Percentiles rank a stretch among this genome's conserved stretches.
These are phyloP conservation scores for Xanthia togata DNA, from an alignment of 2,888 invertebrate genomes.

Conservation along the genomic window DNA sequence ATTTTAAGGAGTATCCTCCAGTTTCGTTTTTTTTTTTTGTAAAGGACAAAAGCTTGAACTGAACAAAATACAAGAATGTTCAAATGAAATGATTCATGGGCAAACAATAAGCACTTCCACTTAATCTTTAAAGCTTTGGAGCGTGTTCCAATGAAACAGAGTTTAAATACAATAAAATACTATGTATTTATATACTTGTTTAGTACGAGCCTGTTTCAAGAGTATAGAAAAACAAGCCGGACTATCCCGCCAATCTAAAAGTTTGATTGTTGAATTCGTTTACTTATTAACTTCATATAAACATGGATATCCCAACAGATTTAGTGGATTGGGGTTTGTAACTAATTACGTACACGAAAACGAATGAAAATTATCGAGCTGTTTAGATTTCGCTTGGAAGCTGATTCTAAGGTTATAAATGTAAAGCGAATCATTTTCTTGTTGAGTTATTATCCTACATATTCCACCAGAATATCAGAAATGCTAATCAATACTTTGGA, in stretches of 20 bases:
- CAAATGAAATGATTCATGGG: constrained; percentile 26
- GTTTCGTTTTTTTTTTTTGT: constrained; percentile 28
- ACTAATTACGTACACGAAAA: not conserved
- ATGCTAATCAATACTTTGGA: not conserved
- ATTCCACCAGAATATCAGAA: not conserved
- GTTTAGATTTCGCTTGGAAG: not conserved
- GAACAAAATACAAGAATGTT: constrained; percentile 29
- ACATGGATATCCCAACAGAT: not conserved
- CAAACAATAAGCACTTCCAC: constrained; percentile 36
- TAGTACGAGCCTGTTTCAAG: constrained; percentile 28
- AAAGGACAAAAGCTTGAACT: constrained; percentile 18
- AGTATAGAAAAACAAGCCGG: constrained; percentile 20
- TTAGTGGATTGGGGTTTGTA: not conserved
- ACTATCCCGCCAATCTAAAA: constrained; percentile 29
- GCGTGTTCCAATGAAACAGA: constrained; percentile 41
- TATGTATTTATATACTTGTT: constrained; percentile 52
- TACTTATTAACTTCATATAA: not conserved
- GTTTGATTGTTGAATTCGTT: constrained; percentile 25
- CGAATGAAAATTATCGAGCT: not conserved
- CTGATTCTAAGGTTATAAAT: not conserved
- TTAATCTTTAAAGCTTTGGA: constrained; percentile 40
- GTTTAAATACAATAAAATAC: constrained; percentile 44
- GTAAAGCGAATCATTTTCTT: not conserved
- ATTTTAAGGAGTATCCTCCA: not conserved
- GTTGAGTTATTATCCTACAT: not conserved